phyloP scores from a whole-genome alignment of 2,888 invertebrate species.

The Brassicogethes aeneus region DNA sequence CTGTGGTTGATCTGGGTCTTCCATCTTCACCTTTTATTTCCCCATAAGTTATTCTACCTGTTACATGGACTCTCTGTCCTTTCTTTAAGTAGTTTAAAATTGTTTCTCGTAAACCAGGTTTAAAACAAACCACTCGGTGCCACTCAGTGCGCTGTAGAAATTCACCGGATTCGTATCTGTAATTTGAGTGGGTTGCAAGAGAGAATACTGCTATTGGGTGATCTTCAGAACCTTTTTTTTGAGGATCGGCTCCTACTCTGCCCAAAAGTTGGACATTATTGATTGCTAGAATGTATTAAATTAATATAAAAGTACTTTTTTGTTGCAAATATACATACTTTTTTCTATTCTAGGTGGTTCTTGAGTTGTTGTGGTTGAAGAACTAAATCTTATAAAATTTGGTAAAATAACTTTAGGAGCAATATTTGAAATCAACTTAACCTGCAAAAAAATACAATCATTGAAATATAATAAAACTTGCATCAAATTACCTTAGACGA shows the following conservation, averaged over 20 bases:
- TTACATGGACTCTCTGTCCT: conserved; percentile 76
- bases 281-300: conserved; percentile 51
- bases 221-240: conserved; percentile 68
- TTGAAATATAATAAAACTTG: not conserved
- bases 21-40: conserved; percentile 75
- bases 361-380: conserved; percentile 21
- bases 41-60: conserved; percentile 76
- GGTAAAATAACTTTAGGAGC: not conserved
- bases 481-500: conserved; percentile 1
- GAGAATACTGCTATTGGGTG: conserved; percentile 86
- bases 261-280: conserved; percentile 81
- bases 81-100: conserved; percentile 74
- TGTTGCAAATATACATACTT: conserved; percentile 22
- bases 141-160: conserved; percentile 82
- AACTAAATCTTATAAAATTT: conserved; percentile 9
- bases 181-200: conserved; percentile 81
- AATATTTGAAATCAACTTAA: too few species aligned
- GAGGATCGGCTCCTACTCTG: conserved; percentile 82
- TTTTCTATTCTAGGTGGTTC: conserved; percentile 36
- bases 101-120: conserved; percentile 69
- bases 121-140: conserved; percentile 85
- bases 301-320: conserved; percentile 3
- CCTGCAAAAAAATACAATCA: conserved; percentile 1
- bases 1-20: conserved; percentile 59
- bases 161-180: conserved; percentile 71